Evolutionary conservation across 2,113 vertebrate genomes (phyloP).

Genomic region (Paracanthobrama guichenoti): DNA sequence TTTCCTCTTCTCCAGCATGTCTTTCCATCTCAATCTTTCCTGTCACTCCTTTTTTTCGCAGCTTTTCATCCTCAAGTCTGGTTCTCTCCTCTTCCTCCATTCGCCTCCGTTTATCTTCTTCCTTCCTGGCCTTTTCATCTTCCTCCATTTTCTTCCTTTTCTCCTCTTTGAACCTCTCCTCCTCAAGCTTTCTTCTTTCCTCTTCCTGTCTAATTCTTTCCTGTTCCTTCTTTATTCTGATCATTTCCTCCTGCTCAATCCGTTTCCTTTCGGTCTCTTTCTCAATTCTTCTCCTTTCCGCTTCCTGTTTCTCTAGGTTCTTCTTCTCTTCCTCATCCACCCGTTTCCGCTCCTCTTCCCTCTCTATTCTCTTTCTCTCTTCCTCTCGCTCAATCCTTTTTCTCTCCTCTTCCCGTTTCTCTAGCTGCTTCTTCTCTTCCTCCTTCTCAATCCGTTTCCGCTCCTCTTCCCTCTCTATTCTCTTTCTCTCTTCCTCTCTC

Average conservation of each 20-base stretch:
- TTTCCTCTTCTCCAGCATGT: slow-evolving; percentile 5
- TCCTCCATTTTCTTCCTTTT: neutral
- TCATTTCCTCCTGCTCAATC: slow-evolving; percentile 8
- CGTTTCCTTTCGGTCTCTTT: neutral
- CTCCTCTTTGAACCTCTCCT: neutral
- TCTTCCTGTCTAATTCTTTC: slow-evolving; percentile 12
- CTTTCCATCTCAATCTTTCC: slow-evolving; percentile 28
- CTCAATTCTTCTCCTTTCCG: neutral
- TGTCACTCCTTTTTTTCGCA: slow-evolving; percentile 13
- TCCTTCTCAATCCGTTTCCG: neutral
- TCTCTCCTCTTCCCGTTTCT: neutral
- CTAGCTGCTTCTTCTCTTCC: neutral
- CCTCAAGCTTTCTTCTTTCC: neutral
- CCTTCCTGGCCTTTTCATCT: neutral
- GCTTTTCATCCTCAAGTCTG: neutral
- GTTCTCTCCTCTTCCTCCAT: slow-evolving; percentile 32
- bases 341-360: neutral
- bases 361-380: neutral
- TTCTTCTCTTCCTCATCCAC: neutral
- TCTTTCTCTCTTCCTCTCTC: neutral
- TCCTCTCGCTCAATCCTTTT: neutral
- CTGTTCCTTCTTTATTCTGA: slow-evolving; percentile 15
- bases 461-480: slow-evolving; percentile 7
- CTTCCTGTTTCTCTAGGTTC: neutral
- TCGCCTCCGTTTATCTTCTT: neutral